Evolutionary conservation across 1,140 invertebrate genomes (phyloP).

Genomic region (Tribolium castaneum): DNA sequence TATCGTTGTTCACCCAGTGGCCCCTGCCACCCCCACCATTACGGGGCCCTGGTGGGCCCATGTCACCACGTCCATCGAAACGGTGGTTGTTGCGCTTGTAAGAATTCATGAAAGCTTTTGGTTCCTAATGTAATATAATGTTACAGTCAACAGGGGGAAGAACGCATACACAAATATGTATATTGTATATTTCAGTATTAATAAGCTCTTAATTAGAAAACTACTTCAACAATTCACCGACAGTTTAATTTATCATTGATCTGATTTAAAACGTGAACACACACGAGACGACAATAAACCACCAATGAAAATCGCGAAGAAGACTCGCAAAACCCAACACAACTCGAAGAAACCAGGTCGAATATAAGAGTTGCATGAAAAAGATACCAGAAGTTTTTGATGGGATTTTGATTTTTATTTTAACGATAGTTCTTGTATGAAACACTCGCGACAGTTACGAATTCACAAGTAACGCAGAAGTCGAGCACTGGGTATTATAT

Average conservation of each 20-base stretch:
- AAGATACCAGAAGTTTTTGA: too few relatives aligned
- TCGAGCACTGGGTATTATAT: too few relatives aligned
- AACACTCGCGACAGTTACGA: too few relatives aligned
- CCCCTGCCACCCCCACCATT: conserved; percentile 25
- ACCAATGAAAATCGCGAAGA: background rate
- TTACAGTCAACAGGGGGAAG: background rate
- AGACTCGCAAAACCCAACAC: background rate
- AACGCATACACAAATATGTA: background rate
- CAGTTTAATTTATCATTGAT: conserved; percentile 24
- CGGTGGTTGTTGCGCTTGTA: conserved; percentile 32
- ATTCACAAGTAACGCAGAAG: too few relatives aligned
- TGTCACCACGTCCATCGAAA: conserved; percentile 28
- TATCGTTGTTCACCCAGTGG: conserved; percentile 24
- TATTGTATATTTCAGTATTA: background rate
- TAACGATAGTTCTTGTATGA: too few relatives aligned
- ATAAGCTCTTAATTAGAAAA: background rate
- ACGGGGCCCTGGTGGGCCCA: conserved; percentile 24
- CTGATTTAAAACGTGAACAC: background rate
- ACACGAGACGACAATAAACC: background rate
- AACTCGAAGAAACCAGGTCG: background rate
- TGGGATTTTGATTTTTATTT: too few relatives aligned
- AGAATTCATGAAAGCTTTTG: conserved; percentile 32
- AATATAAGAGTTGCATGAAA: too few relatives aligned
- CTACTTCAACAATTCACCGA: conserved; percentile 1
- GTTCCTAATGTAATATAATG: conserved; percentile 30